Evolutionary conservation across 2,888 invertebrate species (phyloP), one percentile per base, ranked within the genome.

Genomic region (Ligdia adustata): DNA sequence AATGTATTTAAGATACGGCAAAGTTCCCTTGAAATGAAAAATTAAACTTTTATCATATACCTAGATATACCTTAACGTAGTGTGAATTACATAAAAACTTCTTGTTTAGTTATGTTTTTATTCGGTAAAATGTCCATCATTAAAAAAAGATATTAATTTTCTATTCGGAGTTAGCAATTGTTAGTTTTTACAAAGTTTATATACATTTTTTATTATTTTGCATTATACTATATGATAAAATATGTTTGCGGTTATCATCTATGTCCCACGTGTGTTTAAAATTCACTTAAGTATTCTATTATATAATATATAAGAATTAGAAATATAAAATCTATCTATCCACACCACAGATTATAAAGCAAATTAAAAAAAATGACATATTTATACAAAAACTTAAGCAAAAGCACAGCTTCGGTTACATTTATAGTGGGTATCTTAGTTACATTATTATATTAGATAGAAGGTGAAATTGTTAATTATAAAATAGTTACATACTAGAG

Each of bases 361-460:
- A 7, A 22, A 2, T 22, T 7, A 6, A 22, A n/a, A 22, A 4
- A 6, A 22, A 34, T 62, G 60, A 54, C 55, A 60, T 57, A 55
- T 49, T 41, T 40, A 31, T 20, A 4, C 27, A 27, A 11, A 6
- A 28, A 22, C 6, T 14, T 9, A 20, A 28, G 9, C 7, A 34
- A 31, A 42, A 48, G 48, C 48, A 48, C 48, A 42, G 42, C 22
- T 27, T 27, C 33, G n/a, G 9, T 13, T 45, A 45, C 22, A 28
- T 33, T 27, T 37, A 26, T 24, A 20, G n/a, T n/a, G n/a, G 28
- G 34, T 35, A 41, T 15, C 22, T 16, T 37, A 48, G 39, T 28
- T 33, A n/a, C n/a, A n/a, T n/a, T n/a, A 35, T 26, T 16, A 26
- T 38, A 31, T 34, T 41, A 41, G 46, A 47, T 47, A 47, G 34